Evolutionary conservation across 1,140 invertebrate species (phyloP), one percentile per base, ranked within the genome.

Genomic region (Heliothis virescens): DNA sequence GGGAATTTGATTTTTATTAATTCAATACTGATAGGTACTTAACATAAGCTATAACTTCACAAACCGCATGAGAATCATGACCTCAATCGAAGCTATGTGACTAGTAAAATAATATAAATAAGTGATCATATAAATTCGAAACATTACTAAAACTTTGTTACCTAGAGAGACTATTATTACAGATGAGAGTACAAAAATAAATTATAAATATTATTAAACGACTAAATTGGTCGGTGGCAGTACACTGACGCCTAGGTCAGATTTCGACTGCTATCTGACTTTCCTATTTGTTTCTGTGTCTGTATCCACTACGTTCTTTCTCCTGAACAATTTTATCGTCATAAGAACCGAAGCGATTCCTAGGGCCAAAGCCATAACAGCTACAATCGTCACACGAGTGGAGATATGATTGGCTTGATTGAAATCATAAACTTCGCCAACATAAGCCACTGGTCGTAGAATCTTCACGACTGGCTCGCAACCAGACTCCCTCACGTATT

Each of bases 401-500:
- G 91, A 82, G 12, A 88, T 60, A 34, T 78, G 67, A 60, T 79
- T 78, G 34, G 80, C 78, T 26, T 89, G 78, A 13, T 52, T 69
- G 4, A 81, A 81, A 21, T 89, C 75, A 53, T 87, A 86, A 1
- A 87, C 15, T 15, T 93, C 86, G 9, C 86, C 85, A 1, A 92
- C 83, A 52, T 93, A 83, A 11, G 92, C 93, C 0, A 94, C 86
- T 1, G 95, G 95, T 50, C 91, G 89, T 16, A 95, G 74, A 72
- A 95, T 95, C 72, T 94, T 94, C 0, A 95, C 95, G 1, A 95
- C 92, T 0, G 94, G 96, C 48, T 95, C 95, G 83, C 96, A 97
- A 53, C 95, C 96, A 0, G 96, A 96, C 87, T 97, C 97, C 53
- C 96, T 93, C 0, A 97, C 96, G 82, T 97, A 97, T 86, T 97